A percentile compares a stretch with the other conserved stretches of the same genome.
These are phyloP conservation scores for Heliconius eleuchia DNA, from an alignment of 1,140 invertebrate genomes.

Conservation along the genomic window DNA sequence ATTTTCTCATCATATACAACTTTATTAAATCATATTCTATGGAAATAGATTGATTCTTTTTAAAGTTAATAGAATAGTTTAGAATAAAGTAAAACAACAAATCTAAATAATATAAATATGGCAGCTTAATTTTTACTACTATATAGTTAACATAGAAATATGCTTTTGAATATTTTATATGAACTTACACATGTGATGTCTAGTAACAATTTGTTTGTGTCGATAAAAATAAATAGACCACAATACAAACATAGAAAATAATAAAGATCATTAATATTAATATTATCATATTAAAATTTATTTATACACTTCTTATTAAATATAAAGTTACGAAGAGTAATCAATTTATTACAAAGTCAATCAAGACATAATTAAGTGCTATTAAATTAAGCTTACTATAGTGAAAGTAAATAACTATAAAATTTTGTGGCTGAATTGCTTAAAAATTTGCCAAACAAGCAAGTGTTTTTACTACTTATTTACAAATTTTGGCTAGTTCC, in stretches of 20 bases:
- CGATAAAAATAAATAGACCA: background rate
- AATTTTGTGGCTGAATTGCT: conserved; percentile 5
- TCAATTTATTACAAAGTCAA: conserved; percentile 22
- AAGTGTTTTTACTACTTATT: conserved; percentile 48
- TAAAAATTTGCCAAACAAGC: conserved; percentile 31
- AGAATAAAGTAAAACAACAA: no score
- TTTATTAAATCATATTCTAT: no score
- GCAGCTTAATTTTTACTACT: background rate
- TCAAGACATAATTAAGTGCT: conserved; percentile 18
- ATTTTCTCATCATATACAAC: no score
- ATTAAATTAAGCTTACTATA: conserved; percentile 20
- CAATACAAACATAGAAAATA: background rate
- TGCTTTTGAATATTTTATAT: background rate
- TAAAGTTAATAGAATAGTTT: no score
- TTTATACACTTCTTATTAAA: conserved; percentile 9
- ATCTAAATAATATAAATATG: background rate
- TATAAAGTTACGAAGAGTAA: conserved; percentile 17
- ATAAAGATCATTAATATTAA: conserved; percentile 2
- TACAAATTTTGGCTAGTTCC: conserved; percentile 76
- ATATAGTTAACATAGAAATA: background rate
- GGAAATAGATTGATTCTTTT: no score
- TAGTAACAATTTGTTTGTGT: background rate
- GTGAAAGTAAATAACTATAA: conserved; percentile 11
- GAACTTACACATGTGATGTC: background rate
- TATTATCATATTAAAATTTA: conserved; percentile 29